Conservation (phyloP, 2,113 vertebrate species). For the Pituophis catenifer region DNA sequence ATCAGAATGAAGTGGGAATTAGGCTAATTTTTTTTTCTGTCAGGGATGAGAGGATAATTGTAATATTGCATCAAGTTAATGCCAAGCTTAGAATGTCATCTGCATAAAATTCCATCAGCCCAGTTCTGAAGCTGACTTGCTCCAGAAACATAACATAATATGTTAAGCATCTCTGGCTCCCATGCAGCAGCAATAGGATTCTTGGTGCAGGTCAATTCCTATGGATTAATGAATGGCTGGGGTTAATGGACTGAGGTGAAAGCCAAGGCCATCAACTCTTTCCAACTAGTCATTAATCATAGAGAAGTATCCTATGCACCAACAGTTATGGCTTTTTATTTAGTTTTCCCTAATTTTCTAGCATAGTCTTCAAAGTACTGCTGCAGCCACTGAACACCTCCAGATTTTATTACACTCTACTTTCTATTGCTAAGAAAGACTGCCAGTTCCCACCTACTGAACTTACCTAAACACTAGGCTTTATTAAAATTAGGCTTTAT, state of each 20-base stretch:
- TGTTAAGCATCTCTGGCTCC: background rate
- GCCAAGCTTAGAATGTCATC: background rate
- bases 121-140: fast-evolving
- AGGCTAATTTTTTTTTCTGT: background rate
- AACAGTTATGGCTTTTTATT: slow-evolving; percentile 69
- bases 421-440: slow-evolving; percentile 58
- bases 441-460: slow-evolving; percentile 62
- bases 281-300: slow-evolving; percentile 66
- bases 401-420: slow-evolving; percentile 61
- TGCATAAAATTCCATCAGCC: background rate
- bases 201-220: slow-evolving; percentile 59
- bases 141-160: background rate
- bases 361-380: slow-evolving; percentile 52
- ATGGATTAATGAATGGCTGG: slow-evolving; percentile 62
- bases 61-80: background rate
- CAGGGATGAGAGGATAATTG: background rate
- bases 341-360: slow-evolving; percentile 60
- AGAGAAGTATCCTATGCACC: slow-evolving; percentile 55
- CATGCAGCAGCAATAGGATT: slow-evolving; percentile 53
- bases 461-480: slow-evolving; percentile 57
- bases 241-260: slow-evolving; percentile 67
- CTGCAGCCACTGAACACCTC: slow-evolving; percentile 50
- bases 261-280: slow-evolving; percentile 64
- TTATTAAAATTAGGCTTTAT: slow-evolving; percentile 73
- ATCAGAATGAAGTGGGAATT: background rate